Base-by-base conservation (phyloP, 2,797 vertebrate genomes). In the Peromyscus aztecus region DNA sequence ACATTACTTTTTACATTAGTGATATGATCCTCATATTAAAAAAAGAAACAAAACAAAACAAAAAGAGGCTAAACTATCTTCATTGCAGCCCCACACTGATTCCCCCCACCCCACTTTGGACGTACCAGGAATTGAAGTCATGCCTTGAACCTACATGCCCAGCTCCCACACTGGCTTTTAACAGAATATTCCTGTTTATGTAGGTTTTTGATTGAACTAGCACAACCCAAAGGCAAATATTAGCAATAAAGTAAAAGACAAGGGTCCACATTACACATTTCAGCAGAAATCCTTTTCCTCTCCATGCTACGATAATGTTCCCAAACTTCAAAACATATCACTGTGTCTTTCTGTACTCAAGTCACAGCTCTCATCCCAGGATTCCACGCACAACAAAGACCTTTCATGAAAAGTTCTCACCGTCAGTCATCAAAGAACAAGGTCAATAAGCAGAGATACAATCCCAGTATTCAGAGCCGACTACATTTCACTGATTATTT, bases 401-500 rank as follows among this genome's bases (percentile, higher is more conserved):
- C 61, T 92, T 88, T 94, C 73, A 93, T 19, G 71, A 65, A 31
- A 87, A 31, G 46, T 65, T 92, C 96, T 84, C 29, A 9, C 8
- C 63, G 2, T 78, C 93, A 55, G 12, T 71, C 75, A 49, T 65
- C 34, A 96, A 77, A 93, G 76, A 85, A 71, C 57, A 87, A 94
- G 34, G 67, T 67, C 91, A 92, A 16, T 91, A 12, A 77, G 40
- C 46, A 76, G 78, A 87, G 52, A 93, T 43, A 91, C 92, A 52
- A 49, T 31, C 37, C 63, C 69, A 49, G n/a, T 63, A 77, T 95
- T 94, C 37, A 93, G 21, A 86, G 65, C 1, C 19, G 0, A 76
- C 52, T 87, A 46, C 2, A 93, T 96, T 78, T 90, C 77, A 43
- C 84, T 82, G 57, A 34, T 61, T 80, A 89, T 65, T 80, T 73